These are phyloP conservation scores for Calcarius lapponicus DNA, from an alignment of 2,797 vertebrate species.

Conservation along the genomic window DNA sequence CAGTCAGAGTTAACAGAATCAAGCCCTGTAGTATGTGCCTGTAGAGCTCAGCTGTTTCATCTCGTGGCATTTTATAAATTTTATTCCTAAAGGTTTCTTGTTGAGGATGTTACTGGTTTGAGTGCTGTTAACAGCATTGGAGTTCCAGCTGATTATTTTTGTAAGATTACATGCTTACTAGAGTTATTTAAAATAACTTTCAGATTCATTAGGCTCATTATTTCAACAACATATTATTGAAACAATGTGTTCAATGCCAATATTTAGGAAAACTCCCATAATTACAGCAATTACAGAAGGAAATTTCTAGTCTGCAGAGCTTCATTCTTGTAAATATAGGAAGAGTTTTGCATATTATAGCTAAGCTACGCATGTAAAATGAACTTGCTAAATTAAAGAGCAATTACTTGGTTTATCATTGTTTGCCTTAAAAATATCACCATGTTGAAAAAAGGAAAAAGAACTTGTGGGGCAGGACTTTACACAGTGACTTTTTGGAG, in stretches of 20 bases:
- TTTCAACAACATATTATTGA: not conserved
- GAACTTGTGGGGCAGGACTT: constrained; percentile 29
- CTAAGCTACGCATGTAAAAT: not conserved
- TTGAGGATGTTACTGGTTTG: not conserved
- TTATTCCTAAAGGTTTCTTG: not conserved
- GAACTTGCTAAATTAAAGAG: constrained; percentile 24
- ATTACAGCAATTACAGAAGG: not conserved
- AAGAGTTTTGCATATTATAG: not conserved
- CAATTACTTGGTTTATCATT: constrained; percentile 7
- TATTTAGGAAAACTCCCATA: not conserved
- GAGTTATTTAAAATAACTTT: not conserved
- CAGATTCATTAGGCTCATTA: not conserved
- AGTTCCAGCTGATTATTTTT: not conserved
- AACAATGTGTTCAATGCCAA: not conserved
- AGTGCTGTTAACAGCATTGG: not conserved
- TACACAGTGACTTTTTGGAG: constrained; percentile 23
- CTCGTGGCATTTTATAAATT: not conserved
- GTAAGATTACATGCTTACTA: not conserved
- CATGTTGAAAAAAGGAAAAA: constrained; percentile 9
- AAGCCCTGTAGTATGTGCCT: not conserved
- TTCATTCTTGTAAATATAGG: not conserved
- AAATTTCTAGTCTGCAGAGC: not conserved
- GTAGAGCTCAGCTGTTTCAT: not conserved
- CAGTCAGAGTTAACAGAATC: not conserved
- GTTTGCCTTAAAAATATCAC: constrained; percentile 40